phyloP scores from a whole-genome alignment of 2,888 invertebrate species.

The Syritta pipiens region DNA sequence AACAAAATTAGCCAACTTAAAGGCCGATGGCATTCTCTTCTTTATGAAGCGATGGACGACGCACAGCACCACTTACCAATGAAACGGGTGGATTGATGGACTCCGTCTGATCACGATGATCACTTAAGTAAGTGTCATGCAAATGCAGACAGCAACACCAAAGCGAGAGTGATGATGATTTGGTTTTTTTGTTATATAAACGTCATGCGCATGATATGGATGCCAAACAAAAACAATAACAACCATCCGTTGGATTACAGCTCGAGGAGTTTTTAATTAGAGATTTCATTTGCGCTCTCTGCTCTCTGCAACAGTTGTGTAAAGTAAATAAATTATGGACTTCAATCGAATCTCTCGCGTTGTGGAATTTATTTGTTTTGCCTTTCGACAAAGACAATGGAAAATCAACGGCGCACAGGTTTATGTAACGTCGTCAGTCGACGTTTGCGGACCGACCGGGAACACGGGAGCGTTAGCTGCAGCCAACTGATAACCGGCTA shows the following conservation, averaged over 20 bases:
- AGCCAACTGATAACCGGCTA: constrained; percentile 8
- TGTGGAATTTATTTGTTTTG: constrained; percentile 13
- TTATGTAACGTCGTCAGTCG: constrained; percentile 47
- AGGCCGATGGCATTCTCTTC: constrained; percentile 19
- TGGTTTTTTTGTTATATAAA: constrained; percentile 34
- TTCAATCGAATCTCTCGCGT: constrained; percentile 13
- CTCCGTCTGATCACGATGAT: constrained; percentile 6
- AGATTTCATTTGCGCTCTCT: constrained; percentile 37
- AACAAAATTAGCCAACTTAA: constrained; percentile 31
- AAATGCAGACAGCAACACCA: constrained; percentile 6
- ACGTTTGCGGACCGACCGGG: no score
- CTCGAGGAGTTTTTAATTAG: constrained; percentile 43
- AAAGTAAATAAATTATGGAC: constrained; percentile 38
- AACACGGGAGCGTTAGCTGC: not conserved
- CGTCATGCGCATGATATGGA: constrained; percentile 31
- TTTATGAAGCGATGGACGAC: not conserved
- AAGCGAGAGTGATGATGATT: constrained; percentile 1
- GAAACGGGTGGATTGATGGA: not conserved
- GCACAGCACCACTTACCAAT: no score
- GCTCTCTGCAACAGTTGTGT: constrained; percentile 9
- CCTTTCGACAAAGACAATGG: constrained; percentile 28
- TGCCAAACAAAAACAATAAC: constrained; percentile 14
- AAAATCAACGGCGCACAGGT: constrained; percentile 3
- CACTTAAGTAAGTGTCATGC: constrained; percentile 15
- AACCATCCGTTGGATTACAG: constrained; percentile 11